Conservation (phyloP, 2,113 vertebrate genomes). For the Arothron firmamentum region DNA sequence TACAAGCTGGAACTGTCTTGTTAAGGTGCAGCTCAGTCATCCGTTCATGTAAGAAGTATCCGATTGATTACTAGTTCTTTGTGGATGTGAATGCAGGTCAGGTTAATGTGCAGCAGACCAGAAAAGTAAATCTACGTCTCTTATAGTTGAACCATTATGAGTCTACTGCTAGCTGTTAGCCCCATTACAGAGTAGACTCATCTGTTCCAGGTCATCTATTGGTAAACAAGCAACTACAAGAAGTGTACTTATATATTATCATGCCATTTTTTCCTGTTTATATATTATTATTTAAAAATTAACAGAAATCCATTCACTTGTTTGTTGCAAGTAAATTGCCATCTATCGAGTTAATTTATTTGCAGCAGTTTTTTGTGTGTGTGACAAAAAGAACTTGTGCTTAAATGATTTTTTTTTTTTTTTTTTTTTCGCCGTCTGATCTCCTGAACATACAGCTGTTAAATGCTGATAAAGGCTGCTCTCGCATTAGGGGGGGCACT, state of each 20-base stretch:
- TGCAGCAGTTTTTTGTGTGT: slow-evolving; percentile 10
- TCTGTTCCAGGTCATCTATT: slow-evolving; percentile 29
- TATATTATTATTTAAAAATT: background rate
- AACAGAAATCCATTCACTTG: background rate
- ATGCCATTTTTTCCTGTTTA: background rate
- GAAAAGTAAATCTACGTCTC: slow-evolving; percentile 33
- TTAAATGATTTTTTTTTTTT: slow-evolving; percentile 26
- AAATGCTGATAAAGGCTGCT: slow-evolving; percentile 36
- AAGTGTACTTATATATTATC: slow-evolving; percentile 11
- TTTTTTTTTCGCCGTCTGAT: slow-evolving; percentile 14
- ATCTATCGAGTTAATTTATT: background rate
- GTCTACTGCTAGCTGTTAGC: slow-evolving; percentile 21
- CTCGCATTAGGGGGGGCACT: slow-evolving; percentile 25
- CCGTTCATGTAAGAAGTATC: too few species aligned
- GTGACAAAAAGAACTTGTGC: slow-evolving; percentile 21
- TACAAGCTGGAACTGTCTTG: too few species aligned
- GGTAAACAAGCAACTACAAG: background rate
- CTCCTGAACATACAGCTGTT: slow-evolving; percentile 34
- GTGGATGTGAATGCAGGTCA: slow-evolving; percentile 26
- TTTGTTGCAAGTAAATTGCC: background rate
- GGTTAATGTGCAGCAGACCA: slow-evolving; percentile 37
- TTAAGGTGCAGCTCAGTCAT: too few species aligned
- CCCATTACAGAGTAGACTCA: slow-evolving; percentile 3
- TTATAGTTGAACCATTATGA: slow-evolving; percentile 31
- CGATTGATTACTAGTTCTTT: too few species aligned